Evolutionary conservation across 2,888 invertebrate species (phyloP).

Genomic region (Orthonevra nobilis): DNA sequence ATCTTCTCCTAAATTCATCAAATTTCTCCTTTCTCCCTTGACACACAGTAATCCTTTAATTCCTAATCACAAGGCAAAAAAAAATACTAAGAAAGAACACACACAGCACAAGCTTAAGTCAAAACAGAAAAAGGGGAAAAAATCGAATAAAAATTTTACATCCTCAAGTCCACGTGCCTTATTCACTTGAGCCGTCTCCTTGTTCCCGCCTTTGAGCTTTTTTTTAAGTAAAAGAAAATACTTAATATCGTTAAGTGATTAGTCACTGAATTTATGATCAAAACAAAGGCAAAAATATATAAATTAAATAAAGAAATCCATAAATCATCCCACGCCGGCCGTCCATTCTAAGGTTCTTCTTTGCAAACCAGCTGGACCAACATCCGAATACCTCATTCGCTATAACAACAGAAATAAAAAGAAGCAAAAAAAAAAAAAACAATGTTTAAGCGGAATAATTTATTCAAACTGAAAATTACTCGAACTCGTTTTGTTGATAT

Average conservation of each 20-base stretch:
- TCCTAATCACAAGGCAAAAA: no score
- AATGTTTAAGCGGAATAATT: conserved; percentile 23
- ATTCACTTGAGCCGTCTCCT: background rate
- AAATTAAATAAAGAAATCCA: conserved; percentile 9
- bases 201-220: no score
- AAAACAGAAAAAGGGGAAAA: background rate
- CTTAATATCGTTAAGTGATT: conserved; percentile 10
- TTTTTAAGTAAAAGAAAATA: no score
- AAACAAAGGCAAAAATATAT: background rate
- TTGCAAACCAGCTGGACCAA: conserved; percentile 28
- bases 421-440: conserved; percentile 1
- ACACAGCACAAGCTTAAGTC: no score
- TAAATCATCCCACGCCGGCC: conserved; percentile 33
- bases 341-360: conserved; percentile 8
- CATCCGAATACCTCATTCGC: conserved; percentile 18
- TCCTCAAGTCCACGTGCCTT: conserved; percentile 23
- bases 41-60: no score
- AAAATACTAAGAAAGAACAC: no score
- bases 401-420: conserved; percentile 2
- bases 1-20: no score
- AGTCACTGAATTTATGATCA: conserved; percentile 21
- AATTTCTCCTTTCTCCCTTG: no score
- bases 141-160: background rate
- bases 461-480: conserved; percentile 35
- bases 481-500: conserved; percentile 33